Evolutionary conservation across 2,113 vertebrate species (phyloP).

Genomic region (Falco punctatus): DNA sequence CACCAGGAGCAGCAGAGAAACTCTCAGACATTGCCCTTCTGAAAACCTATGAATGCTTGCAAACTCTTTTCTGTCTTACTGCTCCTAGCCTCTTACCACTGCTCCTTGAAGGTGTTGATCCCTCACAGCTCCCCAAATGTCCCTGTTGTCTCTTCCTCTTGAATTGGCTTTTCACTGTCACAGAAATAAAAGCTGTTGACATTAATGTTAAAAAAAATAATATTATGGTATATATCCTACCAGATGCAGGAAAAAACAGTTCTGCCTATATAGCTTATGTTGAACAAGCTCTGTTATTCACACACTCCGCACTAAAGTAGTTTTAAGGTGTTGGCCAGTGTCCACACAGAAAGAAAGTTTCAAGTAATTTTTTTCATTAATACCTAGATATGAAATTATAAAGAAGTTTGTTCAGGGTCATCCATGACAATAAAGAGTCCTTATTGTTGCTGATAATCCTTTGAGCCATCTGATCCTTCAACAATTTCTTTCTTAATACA

Average conservation of each 20-base stretch:
- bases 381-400: not conserved
- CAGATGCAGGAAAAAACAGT: not conserved
- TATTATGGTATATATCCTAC: not conserved
- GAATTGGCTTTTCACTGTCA: not conserved
- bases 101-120: not conserved
- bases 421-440: not conserved
- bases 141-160: not conserved
- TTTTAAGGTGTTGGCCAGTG: not conserved
- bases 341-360: not conserved
- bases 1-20: not conserved
- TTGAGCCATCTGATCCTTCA: not conserved
- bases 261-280: not conserved
- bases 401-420: not conserved
- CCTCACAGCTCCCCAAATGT: not conserved
- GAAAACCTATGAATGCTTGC: not conserved
- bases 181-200: not conserved
- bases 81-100: not conserved
- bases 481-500: slow-evolving; percentile 11
- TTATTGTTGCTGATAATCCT: slow-evolving; percentile 10
- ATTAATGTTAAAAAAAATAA: not conserved
- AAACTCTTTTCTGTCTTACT: not conserved
- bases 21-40: not conserved
- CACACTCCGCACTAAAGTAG: rapidly evolving
- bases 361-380: not conserved
- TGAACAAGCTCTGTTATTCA: not conserved